These are phyloP conservation scores for Chiloscyllium punctatum DNA, from an alignment of 2,797 vertebrate species.

Conservation along the genomic window DNA sequence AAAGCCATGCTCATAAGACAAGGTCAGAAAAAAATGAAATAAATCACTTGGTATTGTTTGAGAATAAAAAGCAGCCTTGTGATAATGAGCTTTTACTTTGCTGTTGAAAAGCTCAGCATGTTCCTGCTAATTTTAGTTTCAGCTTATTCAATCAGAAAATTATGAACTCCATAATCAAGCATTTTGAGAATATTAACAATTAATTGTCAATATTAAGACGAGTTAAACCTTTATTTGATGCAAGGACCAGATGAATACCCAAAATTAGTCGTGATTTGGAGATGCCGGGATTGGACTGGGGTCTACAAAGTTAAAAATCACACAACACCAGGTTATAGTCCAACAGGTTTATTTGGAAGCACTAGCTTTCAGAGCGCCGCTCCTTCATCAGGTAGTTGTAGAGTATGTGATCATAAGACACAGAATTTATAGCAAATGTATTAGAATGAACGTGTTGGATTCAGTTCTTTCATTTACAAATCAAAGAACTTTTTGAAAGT, in stretches of 20 bases:
- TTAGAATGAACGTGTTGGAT: too few species aligned
- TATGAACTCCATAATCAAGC: slow-evolving; percentile 28
- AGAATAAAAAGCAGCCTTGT: background rate
- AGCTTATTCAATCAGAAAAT: background rate
- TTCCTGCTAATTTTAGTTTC: background rate
- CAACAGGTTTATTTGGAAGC: too few species aligned
- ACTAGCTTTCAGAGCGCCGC: too few species aligned
- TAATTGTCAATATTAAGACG: background rate
- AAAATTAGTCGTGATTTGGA: background rate
- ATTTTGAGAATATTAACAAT: background rate
- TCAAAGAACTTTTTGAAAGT: too few species aligned
- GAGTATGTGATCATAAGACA: too few species aligned
- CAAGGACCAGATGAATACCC: background rate
- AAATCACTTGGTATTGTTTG: background rate
- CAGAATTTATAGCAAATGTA: too few species aligned
- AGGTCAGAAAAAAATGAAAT: background rate
- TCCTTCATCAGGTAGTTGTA: too few species aligned
- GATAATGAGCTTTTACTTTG: background rate
- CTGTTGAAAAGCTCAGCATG: background rate
- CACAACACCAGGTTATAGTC: too few species aligned
- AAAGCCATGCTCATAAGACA: background rate
- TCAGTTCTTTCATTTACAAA: too few species aligned
- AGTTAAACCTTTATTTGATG: background rate
- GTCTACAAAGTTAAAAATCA: too few species aligned
- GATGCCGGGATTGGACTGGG: too few species aligned